Percentiles rank a stretch among this genome's conserved stretches.
These are phyloP conservation scores for Trileptium ribeirensis DNA, from an alignment of 2,888 invertebrate genomes.

Conservation along the genomic window DNA sequence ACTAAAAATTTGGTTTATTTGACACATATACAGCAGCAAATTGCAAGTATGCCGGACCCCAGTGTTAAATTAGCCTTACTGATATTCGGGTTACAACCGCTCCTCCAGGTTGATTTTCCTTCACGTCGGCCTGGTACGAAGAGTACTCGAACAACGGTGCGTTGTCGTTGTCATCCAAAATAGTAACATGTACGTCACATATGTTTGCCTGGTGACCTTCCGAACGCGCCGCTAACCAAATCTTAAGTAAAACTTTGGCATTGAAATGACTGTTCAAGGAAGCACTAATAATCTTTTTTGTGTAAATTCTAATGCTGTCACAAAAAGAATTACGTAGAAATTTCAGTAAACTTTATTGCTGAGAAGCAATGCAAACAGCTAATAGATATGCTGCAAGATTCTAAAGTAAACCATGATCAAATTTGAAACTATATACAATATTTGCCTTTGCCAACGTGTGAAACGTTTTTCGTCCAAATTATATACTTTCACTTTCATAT, in stretches of 20 bases:
- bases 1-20: conserved; percentile 8
- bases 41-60: not conserved
- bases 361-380: too few relatives aligned
- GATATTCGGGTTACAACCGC: conserved; percentile 63
- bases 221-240: not conserved
- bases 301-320: too few relatives aligned
- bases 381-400: too few relatives aligned
- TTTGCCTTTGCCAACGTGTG: too few relatives aligned
- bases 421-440: too few relatives aligned
- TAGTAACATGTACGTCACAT: conserved; percentile 64
- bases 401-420: too few relatives aligned
- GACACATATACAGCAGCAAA: not conserved
- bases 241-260: conserved; percentile 1
- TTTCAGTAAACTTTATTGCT: too few relatives aligned
- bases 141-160: conserved; percentile 79
- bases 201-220: not conserved
- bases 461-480: too few relatives aligned
- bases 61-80: conserved; percentile 63
- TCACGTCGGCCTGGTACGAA: conserved; percentile 68
- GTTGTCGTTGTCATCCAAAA: conserved; percentile 89
- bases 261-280: too few relatives aligned
- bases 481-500: too few relatives aligned
- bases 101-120: conserved; percentile 73
- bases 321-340: too few relatives aligned
- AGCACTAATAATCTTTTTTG: too few relatives aligned